These are phyloP conservation scores for Phodopus roborovskii DNA, from an alignment of 2,113 vertebrate genomes.

Conservation along the genomic window DNA sequence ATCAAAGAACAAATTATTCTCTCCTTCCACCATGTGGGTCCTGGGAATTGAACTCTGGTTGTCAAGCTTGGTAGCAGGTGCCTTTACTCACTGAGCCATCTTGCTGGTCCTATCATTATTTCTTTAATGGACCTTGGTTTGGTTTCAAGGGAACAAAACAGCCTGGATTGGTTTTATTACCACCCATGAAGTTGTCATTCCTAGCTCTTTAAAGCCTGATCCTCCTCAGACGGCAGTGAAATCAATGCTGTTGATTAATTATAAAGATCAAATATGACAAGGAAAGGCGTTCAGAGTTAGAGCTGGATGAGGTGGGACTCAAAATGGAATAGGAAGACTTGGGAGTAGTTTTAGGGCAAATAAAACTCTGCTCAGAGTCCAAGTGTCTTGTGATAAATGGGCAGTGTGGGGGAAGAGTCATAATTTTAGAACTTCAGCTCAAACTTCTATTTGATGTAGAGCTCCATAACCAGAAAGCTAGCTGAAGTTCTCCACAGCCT, in stretches of 20 bases:
- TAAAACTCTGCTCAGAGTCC: neutral
- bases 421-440: neutral
- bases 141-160: slow-evolving; percentile 30
- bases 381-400: neutral
- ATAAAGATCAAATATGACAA: neutral
- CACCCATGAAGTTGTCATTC: neutral
- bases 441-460: neutral
- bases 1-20: neutral
- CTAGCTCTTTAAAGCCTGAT: slow-evolving; percentile 19
- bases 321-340: neutral
- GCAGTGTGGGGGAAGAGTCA: neutral
- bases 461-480: neutral
- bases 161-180: neutral
- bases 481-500: neutral
- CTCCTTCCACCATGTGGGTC: no score
- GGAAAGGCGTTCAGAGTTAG: neutral
- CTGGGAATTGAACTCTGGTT: neutral
- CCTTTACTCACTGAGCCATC: neutral
- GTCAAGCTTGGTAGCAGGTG: neutral
- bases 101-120: neutral
- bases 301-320: neutral
- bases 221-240: neutral
- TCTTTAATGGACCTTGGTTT: neutral
- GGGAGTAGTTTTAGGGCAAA: neutral
- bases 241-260: slow-evolving; percentile 1